phyloP scores from a whole-genome alignment of 2,888 invertebrate genomes.

The Scotopteryx bipunctaria region DNA sequence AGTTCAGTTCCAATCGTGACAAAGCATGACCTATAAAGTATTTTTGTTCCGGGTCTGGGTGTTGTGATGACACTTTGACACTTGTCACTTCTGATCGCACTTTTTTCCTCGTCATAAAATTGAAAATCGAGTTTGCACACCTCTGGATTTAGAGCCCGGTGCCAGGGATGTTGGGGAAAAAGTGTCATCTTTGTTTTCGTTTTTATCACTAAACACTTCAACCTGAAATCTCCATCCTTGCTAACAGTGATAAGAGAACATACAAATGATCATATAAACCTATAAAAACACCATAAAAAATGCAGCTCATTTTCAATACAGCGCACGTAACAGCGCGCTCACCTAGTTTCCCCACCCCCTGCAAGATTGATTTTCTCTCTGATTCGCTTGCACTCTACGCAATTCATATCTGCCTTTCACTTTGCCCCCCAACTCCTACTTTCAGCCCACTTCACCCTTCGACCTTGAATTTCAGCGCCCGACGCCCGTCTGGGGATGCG shows the following conservation, averaged over 20 bases:
- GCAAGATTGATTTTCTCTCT: slow-evolving; percentile 82
- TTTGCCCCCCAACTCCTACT: slow-evolving; percentile 39
- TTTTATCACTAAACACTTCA: no score
- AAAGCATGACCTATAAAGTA: no score
- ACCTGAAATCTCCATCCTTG: slow-evolving; percentile 1
- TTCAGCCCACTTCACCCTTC: slow-evolving; percentile 52
- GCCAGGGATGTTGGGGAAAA: no score
- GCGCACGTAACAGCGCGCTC: slow-evolving; percentile 59
- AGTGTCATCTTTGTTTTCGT: no score
- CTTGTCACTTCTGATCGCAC: no score
- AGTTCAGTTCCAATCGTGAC: no score
- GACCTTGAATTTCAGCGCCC: slow-evolving; percentile 78
- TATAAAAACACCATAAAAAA: slow-evolving; percentile 35
- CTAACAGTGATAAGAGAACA: neutral
- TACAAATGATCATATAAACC: slow-evolving; percentile 17
- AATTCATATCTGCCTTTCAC: slow-evolving; percentile 61
- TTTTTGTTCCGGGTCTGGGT: no score
- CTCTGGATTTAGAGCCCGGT: no score
- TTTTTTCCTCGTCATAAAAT: no score
- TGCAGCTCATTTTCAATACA: slow-evolving; percentile 47
- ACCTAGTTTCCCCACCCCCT: slow-evolving; percentile 79
- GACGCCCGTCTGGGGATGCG: slow-evolving; percentile 64
- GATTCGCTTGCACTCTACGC: slow-evolving; percentile 78
- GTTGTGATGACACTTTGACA: no score
- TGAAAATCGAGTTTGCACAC: no score